Evolutionary conservation across 92 coral and sea anemone genomes (phyloP).

Genomic region (Paragorgia papillata): DNA sequence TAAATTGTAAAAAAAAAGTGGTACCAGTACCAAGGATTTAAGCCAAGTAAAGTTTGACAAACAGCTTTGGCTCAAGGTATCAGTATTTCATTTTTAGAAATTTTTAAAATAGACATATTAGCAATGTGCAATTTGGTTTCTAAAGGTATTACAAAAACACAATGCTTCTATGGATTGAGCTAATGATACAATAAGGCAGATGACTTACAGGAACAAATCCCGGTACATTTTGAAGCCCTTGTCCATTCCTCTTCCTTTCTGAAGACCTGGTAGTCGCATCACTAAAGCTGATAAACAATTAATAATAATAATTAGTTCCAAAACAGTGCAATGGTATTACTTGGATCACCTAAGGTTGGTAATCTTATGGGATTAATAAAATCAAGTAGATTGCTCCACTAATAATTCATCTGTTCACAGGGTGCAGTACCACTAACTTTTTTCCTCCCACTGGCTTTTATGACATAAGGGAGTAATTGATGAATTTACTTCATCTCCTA

Average conservation of each 20-base stretch:
- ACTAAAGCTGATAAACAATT: conserved; percentile 26
- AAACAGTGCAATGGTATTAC: background rate
- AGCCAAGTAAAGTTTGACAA: no score
- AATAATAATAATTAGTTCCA: background rate
- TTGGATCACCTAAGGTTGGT: background rate
- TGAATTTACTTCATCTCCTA: conserved; percentile 11
- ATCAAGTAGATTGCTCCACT: background rate
- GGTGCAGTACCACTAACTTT: background rate
- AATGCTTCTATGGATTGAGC: no score
- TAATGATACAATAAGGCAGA: conserved; percentile 5
- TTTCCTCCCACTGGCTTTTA: conserved; percentile 6
- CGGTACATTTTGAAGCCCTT: background rate
- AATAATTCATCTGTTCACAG: conserved; percentile 21
- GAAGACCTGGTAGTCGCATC: conserved; percentile 24
- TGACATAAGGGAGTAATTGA: conserved; percentile 30
- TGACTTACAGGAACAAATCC: conserved; percentile 40
- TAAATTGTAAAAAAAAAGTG: no score
- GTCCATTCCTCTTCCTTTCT: conserved; percentile 6
- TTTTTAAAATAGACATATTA: no score
- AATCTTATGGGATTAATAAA: background rate
- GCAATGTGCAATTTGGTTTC: no score
- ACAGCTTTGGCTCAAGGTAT: no score
- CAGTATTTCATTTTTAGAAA: no score
- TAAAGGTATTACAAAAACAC: no score
- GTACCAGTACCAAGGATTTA: no score